Base-by-base conservation (phyloP, 2,113 vertebrate species). In the Ciconia maguari region DNA sequence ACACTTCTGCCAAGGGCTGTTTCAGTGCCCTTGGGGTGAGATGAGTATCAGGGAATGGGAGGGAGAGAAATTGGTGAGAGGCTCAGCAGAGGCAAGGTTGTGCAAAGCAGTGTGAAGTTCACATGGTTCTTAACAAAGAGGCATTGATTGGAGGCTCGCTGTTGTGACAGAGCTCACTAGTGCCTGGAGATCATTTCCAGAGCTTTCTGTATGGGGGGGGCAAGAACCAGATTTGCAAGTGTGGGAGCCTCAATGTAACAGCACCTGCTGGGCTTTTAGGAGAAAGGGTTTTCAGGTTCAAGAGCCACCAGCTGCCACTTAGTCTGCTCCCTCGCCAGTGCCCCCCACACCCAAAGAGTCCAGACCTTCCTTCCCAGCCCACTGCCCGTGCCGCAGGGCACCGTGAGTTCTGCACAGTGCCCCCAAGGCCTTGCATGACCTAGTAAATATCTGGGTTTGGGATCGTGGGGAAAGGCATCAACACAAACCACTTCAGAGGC, bases 401-500 rank as follows among this genome's bases (percentile, higher is more conserved):
- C n/a, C 16, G 1, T 3, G 8, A 29, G 72, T 24, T 78, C 81
- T 64, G 58, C 82, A 15, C 14, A 3, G 30, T 66, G 83, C 90
- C 84, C 77, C 68, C 42, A 29, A 49, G 96, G 91, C 80, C 49
- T 57, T 8, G 27, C 49, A 52, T 18, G 90, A 85, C 75, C 82
- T 34, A 69, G 22, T 34, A 34, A 58, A 41, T 96, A 92, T 92
- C 96, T 92, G 70, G 41, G 36, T 7, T 58, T 87, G 87, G 89
- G 96, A 94, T 95, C 91, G 42, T 91, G 96, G 96, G 93, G 91
- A 96, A 94, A 74, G 52, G 89, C 85, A 75, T 26, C 84, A 16
- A 8, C 71, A 54, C 85, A 89, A 97, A 97, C 96, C 97, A 97
- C 96, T 97, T 97, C 93, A 97, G 93, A 97, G 92, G 83, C 91